phyloP scores from a whole-genome alignment of 2,113 vertebrate genomes.

The Paralichthys olivaceus region DNA sequence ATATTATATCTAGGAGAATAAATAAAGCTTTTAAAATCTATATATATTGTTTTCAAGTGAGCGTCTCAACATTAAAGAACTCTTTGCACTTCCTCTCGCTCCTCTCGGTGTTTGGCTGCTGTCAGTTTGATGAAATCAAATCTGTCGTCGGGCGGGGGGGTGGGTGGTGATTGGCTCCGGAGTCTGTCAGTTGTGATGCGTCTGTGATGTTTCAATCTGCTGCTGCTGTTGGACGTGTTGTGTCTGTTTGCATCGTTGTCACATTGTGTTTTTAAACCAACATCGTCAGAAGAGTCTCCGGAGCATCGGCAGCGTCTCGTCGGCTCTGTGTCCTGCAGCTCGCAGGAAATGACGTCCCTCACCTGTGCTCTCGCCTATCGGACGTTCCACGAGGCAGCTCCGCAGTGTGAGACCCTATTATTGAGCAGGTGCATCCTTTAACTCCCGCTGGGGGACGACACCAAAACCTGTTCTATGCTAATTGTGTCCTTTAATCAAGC shows the following conservation, averaged over 20 bases:
- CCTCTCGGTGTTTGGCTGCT: not conserved
- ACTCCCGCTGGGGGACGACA: slow-evolving; percentile 27
- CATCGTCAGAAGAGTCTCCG: not conserved
- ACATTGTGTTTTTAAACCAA: not conserved
- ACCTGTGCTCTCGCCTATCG: slow-evolving; percentile 20
- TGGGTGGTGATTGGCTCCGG: not conserved
- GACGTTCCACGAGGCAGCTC: not conserved
- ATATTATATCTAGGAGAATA: not conserved
- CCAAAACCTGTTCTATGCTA: slow-evolving; percentile 36
- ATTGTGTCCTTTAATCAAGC: slow-evolving; percentile 60
- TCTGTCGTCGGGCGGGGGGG: too few species aligned
- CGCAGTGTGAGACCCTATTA: slow-evolving; percentile 1
- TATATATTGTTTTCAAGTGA: not conserved
- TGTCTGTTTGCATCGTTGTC: not conserved
- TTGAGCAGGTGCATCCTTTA: slow-evolving; percentile 28
- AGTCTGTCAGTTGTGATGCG: not conserved
- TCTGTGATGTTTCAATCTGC: not conserved
- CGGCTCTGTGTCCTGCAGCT: not conserved
- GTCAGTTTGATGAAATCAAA: not conserved
- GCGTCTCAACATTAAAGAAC: too few species aligned
- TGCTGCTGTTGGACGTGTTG: not conserved
- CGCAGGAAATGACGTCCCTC: slow-evolving; percentile 23
- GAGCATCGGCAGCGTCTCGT: not conserved
- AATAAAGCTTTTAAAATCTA: not conserved
- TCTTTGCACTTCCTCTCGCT: not conserved